Evolutionary conservation across 2,113 vertebrate species (phyloP), one percentile per base, ranked within the genome.

Genomic region (Talpa occidentalis): DNA sequence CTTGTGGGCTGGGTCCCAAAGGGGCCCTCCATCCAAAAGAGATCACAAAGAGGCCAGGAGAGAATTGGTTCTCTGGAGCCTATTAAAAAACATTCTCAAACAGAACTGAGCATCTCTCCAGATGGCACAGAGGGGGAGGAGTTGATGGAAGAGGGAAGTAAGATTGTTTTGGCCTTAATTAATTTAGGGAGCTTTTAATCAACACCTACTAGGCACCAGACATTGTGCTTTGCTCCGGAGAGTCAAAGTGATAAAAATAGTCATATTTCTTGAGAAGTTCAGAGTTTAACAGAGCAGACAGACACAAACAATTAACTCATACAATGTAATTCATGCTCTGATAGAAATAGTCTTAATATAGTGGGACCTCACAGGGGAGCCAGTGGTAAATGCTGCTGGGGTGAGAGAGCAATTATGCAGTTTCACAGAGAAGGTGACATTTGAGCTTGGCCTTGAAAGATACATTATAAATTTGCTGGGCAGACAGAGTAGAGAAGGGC

Each of bases 351-450:
- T 82, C 64, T 91, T 88, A 93, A 72, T 59, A 72, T 49, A 44
- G 0, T 26, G 21, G 40, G 19, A 79, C 28, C 37, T 54, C 74
- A 87, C 28, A 86, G 70, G 73, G 59, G 72, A 80, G 82, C 62
- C 69, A 95, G 0, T 72, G n/a, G 60, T 77, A 40, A 93, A 92
- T 96, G 93, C 79, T 85, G 11, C 72, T 82, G 16, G 37, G 37
- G 59, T 77, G 15, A 94, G 62, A 94, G 59, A 8, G 73, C 89
- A 85, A 89, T 93, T 93, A 82, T 6, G 24, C 37, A 95, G 0
- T 95, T 91, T 96, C 72, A 91, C 67, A 44, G 67, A 87, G 64
- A 96, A 96, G 24, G 74, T 91, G 72, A 77, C 76, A 85, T 97
- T 95, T 83, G 79, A 92, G 77, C 32, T 91, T 91, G 76, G 11